A percentile compares a stretch with the other conserved stretches of the same genome.
These are phyloP conservation scores for Arothron firmamentum DNA, from an alignment of 2,113 vertebrate genomes.

Conservation along the genomic window DNA sequence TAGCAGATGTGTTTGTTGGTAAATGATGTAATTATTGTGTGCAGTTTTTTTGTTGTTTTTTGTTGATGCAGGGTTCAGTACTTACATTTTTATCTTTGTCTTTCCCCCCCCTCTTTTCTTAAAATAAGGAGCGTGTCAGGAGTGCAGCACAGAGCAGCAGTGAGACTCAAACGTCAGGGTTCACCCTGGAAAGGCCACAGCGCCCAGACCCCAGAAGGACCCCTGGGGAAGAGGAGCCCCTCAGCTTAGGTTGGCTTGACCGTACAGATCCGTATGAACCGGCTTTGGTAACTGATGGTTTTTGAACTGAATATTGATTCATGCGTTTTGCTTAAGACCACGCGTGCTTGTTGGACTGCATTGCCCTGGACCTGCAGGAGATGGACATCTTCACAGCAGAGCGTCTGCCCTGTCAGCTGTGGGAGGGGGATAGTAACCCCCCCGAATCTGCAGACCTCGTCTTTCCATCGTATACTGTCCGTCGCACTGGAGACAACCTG, in stretches of 20 bases:
- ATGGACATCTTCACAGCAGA: slow-evolving; percentile 95
- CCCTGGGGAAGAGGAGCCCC: slow-evolving; percentile 23
- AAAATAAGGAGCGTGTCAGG: slow-evolving; percentile 76
- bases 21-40: neutral
- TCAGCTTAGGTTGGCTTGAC: slow-evolving; percentile 71
- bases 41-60: neutral
- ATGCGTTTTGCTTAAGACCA: slow-evolving; percentile 57
- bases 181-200: slow-evolving; percentile 62
- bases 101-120: neutral
- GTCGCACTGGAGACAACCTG: slow-evolving; percentile 85
- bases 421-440: slow-evolving; percentile 58
- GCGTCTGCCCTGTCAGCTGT: slow-evolving; percentile 68
- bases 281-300: too few species aligned
- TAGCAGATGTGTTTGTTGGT: neutral
- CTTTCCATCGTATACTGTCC: slow-evolving; percentile 87
- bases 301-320: too few species aligned
- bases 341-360: slow-evolving; percentile 90
- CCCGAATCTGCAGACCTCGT: slow-evolving; percentile 72
- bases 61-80: neutral
- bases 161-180: slow-evolving; percentile 39
- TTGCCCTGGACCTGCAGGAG: slow-evolving; percentile 91
- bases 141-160: slow-evolving; percentile 53
- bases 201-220: slow-evolving; percentile 21
- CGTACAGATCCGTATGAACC: neutral
- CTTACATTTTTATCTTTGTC: slow-evolving; percentile 1